Percentiles rank a stretch among this genome's conserved stretches.
Conservation (phyloP, 2,888 invertebrate genomes). For the Caenorhabditis zanzibari region DNA sequence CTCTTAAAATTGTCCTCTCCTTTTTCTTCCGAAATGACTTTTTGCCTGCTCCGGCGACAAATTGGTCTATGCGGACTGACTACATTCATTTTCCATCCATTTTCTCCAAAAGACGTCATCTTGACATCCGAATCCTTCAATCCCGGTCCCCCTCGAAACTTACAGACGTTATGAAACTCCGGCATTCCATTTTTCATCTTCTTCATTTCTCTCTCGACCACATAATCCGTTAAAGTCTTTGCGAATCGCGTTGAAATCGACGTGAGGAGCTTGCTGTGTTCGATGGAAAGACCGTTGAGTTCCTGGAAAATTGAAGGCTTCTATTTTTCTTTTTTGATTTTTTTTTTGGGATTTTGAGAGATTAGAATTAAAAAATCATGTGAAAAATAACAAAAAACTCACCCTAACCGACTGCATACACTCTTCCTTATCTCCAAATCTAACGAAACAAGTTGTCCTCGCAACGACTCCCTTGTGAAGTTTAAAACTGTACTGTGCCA, state of each 20-base stretch:
- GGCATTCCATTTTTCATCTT: conserved; percentile 16
- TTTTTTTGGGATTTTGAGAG: background rate
- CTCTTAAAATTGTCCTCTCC: conserved; percentile 26
- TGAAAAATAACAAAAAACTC: background rate
- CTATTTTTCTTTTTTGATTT: background rate
- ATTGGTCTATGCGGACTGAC: conserved; percentile 43
- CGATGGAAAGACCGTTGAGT: conserved; percentile 17
- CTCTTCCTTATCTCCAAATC: conserved; percentile 42
- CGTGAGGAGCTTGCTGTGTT: background rate
- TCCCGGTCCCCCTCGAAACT: conserved; percentile 14
- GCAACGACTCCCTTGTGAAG: background rate
- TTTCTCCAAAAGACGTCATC: conserved; percentile 34
- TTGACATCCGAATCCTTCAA: conserved; percentile 48
- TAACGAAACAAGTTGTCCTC: conserved; percentile 22
- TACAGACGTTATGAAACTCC: conserved; percentile 37
- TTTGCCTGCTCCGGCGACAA: conserved; percentile 30
- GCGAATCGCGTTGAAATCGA: conserved; percentile 14
- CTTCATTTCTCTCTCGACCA: conserved; percentile 13
- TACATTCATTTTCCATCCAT: conserved; percentile 31
- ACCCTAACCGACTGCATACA: conserved; percentile 42
- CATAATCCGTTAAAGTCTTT: conserved; percentile 2
- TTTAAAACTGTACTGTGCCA: conserved; percentile 26
- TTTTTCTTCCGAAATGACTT: conserved; percentile 23
- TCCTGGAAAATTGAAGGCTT: conserved; percentile 26
- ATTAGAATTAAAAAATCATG: background rate